A percentile compares a stretch with the other conserved stretches of the same genome.
Evolutionary conservation across 2,797 vertebrate species (phyloP).

Genomic region (Linurgus olivaceus): DNA sequence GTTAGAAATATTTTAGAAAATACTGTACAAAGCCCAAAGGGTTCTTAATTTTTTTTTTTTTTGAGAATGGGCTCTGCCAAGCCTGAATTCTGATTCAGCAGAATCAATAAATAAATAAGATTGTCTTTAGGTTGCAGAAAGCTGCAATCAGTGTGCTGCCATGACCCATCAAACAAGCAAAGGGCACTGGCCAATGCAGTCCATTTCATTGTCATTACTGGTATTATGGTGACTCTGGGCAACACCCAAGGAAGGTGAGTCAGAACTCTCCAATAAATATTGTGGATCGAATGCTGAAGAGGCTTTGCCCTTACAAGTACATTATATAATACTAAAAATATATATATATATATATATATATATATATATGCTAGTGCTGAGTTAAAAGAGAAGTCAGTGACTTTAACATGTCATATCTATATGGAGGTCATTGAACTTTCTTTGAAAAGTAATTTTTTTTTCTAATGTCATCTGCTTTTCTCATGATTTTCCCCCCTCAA

Average conservation of each 20-base stretch:
- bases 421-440: conserved; percentile 67
- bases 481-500: conserved; percentile 61
- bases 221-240: conserved; percentile 22
- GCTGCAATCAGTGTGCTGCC: not conserved
- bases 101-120: not conserved
- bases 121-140: not conserved
- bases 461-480: conserved; percentile 69
- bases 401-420: conserved; percentile 60
- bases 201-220: conserved; percentile 33
- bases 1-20: not conserved
- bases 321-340: conserved; percentile 65
- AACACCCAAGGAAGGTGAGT: conserved; percentile 51
- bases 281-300: conserved; percentile 4
- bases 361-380: conserved; percentile 31
- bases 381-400: conserved; percentile 70
- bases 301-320: conserved; percentile 62
- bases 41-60: not conserved
- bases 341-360: too few species aligned
- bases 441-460: conserved; percentile 72
- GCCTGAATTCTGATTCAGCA: conserved; percentile 11
- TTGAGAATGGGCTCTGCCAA: not conserved
- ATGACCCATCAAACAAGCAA: not conserved
- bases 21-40: not conserved
- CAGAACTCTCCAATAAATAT: conserved; percentile 48
- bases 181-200: not conserved